phyloP scores from a whole-genome alignment of 2,797 vertebrate species.

The Danio choprae region DNA sequence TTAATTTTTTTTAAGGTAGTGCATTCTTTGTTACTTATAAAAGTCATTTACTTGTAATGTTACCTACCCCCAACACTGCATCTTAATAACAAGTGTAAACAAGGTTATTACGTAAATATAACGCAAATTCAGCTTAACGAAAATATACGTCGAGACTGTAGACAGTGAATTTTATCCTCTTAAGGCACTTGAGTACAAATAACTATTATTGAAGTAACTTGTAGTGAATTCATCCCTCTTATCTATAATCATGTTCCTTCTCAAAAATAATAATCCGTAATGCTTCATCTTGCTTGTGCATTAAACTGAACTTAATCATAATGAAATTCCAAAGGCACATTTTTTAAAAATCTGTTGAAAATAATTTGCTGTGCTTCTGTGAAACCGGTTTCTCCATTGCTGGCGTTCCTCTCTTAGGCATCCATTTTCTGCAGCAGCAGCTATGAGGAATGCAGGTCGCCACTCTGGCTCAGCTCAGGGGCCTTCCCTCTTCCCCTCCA shows the following conservation, averaged over 20 bases:
- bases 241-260: not conserved
- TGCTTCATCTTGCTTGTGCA: not conserved
- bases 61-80: not conserved
- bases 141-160: not conserved
- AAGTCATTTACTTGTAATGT: too few species aligned
- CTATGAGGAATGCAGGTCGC: conserved; percentile 63
- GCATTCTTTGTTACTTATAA: too few species aligned
- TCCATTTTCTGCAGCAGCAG: conserved; percentile 58
- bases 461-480: conserved; percentile 51
- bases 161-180: not conserved
- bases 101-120: not conserved
- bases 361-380: not conserved
- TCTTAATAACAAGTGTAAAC: not conserved
- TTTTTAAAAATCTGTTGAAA: not conserved
- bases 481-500: conserved; percentile 47
- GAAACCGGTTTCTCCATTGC: not conserved
- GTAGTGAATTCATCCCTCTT: too few species aligned
- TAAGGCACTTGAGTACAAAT: not conserved
- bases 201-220: not conserved
- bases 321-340: not conserved
- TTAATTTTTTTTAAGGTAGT: too few species aligned
- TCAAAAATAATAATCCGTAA: not conserved
- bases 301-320: not conserved
- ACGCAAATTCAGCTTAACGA: not conserved
- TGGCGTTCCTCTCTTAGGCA: not conserved